phyloP scores from a whole-genome alignment of 2,888 invertebrate species.

The Caenorhabditis sp. region DNA sequence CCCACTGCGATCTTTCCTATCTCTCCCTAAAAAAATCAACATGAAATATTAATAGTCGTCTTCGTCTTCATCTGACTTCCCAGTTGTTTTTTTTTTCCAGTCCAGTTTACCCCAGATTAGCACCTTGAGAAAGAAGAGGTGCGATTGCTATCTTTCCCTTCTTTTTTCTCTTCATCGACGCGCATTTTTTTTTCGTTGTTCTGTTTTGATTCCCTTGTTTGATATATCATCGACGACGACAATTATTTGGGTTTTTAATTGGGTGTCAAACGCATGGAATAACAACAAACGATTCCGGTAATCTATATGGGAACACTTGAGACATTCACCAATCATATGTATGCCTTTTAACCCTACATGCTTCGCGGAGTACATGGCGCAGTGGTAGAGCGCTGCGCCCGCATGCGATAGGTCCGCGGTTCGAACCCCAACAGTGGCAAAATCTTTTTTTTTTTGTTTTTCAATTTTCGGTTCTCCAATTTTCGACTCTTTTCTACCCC shows the following conservation, averaged over 20 bases:
- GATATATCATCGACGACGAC: neutral
- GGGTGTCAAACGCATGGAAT: neutral
- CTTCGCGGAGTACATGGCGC: too few relatives aligned
- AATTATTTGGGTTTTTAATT: neutral
- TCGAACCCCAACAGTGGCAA: too few relatives aligned
- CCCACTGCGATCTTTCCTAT: too few relatives aligned
- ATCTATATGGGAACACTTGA: too few relatives aligned
- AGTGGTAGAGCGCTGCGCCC: too few relatives aligned
- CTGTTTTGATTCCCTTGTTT: neutral
- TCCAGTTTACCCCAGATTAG: neutral
- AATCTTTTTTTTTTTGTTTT: too few relatives aligned
- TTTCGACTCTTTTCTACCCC: too few relatives aligned
- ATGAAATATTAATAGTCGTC: neutral
- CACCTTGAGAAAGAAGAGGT: neutral
- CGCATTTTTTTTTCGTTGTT: neutral
- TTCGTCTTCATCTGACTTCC: neutral
- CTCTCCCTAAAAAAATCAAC: too few relatives aligned
- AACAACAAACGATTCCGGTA: neutral
- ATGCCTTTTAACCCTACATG: too few relatives aligned
- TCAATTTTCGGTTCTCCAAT: too few relatives aligned
- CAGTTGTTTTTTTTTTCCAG: neutral
- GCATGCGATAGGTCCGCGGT: too few relatives aligned
- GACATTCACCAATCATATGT: too few relatives aligned
- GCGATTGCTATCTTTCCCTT: neutral
- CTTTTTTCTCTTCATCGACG: neutral